Evolutionary conservation across 2,113 vertebrate species (phyloP).

Genomic region (Anarhynchus alexandrinus): DNA sequence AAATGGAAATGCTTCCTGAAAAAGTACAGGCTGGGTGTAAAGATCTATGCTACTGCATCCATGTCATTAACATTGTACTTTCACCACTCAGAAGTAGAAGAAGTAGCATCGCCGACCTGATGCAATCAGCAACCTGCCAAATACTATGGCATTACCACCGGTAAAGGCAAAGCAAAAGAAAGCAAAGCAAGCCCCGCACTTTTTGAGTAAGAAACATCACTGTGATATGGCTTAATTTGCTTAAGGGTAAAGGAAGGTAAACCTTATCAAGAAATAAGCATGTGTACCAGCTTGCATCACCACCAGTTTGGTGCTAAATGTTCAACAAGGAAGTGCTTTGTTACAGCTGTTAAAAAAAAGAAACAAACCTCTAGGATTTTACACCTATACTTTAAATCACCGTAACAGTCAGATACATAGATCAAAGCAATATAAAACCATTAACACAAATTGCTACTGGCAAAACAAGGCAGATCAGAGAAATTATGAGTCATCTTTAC

Average conservation of each 20-base stretch:
- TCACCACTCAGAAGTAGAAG: not conserved
- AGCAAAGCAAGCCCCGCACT: not conserved
- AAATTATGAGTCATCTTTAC: constrained; percentile 17
- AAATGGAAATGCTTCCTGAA: not conserved
- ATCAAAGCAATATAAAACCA: constrained; percentile 36
- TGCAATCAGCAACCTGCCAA: not conserved
- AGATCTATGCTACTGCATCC: not conserved
- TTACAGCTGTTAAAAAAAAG: not conserved
- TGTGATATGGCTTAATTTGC: not conserved
- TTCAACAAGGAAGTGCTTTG: not conserved
- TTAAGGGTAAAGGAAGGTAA: not conserved
- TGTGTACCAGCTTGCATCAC: not conserved
- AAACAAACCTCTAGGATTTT: not conserved
- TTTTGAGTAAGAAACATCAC: not conserved
- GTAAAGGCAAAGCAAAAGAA: not conserved
- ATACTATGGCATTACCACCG: not conserved
- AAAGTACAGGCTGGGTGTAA: not conserved
- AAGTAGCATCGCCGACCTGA: not conserved
- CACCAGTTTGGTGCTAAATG: not conserved
- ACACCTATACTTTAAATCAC: not conserved
- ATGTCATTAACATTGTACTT: not conserved
- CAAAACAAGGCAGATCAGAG: constrained; percentile 35
- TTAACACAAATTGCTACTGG: not conserved
- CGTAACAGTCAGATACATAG: not conserved
- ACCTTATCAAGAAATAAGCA: not conserved